phyloP scores from a whole-genome alignment of 2,888 invertebrate species.

The Dioctria linearis region DNA sequence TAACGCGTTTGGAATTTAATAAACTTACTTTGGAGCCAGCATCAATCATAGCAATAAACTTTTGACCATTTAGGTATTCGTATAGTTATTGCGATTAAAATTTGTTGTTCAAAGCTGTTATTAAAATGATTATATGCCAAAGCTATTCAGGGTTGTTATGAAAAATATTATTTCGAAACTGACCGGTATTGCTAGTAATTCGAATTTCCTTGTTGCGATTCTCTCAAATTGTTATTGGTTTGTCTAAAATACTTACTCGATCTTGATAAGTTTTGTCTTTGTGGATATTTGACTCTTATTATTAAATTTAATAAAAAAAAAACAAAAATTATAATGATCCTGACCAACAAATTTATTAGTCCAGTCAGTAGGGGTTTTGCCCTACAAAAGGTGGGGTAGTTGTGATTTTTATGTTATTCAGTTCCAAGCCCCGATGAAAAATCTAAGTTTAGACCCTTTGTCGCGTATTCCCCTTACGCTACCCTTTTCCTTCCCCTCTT shows the following conservation, averaged over 20 bases:
- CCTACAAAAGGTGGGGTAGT: too few species aligned
- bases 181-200: not conserved
- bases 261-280: not conserved
- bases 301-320: not conserved
- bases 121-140: not conserved
- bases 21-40: conserved; percentile 22
- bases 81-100: not conserved
- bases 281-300: not conserved
- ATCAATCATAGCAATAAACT: conserved; percentile 5
- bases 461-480: too few species aligned
- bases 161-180: not conserved
- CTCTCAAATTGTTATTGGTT: not conserved
- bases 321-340: not conserved
- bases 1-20: conserved; percentile 21
- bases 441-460: too few species aligned
- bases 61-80: not conserved
- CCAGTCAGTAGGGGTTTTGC: too few species aligned
- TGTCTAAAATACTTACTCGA: not conserved
- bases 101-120: not conserved
- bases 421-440: too few species aligned
- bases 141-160: not conserved
- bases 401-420: too few species aligned
- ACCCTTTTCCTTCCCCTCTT: too few species aligned
- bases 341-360: too few species aligned
- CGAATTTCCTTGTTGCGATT: not conserved